Conservation (phyloP, 2,113 vertebrate genomes). For the Prietella phreatophila region DNA sequence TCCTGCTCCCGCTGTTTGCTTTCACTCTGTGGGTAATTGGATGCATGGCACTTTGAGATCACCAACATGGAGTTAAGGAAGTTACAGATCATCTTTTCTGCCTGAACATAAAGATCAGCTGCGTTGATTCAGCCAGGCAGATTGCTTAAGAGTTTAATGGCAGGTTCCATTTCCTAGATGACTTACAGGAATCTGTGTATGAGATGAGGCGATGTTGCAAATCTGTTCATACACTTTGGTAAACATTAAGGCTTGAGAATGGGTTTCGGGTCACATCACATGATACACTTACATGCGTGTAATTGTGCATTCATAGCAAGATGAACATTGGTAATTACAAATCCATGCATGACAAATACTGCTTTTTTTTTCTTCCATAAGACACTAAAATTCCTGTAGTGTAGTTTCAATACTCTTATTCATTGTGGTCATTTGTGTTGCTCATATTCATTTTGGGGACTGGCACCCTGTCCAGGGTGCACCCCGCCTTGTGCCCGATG, state of each 20-base stretch:
- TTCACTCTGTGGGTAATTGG: constrained; percentile 30
- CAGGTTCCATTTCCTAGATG: constrained; percentile 1
- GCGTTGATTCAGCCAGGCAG: neutral
- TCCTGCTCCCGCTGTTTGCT: constrained; percentile 33
- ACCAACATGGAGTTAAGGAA: constrained; percentile 3
- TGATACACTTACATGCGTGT: neutral
- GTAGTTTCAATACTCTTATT: too few relatives aligned
- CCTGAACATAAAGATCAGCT: constrained; percentile 1
- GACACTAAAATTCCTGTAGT: neutral
- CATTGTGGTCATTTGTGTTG: neutral
- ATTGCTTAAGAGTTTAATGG: constrained; percentile 3
- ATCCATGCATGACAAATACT: neutral
- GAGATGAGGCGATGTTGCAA: neutral
- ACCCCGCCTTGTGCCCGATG: too few relatives aligned
- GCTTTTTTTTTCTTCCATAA: neutral
- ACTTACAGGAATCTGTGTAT: neutral
- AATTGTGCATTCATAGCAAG: neutral
- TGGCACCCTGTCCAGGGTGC: too few relatives aligned
- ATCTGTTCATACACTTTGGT: neutral
- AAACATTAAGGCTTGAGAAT: neutral
- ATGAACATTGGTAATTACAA: neutral
- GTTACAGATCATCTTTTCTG: constrained; percentile 16
- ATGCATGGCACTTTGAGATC: constrained; percentile 17
- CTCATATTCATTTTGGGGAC: neutral
- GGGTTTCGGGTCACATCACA: neutral